Conservation (phyloP, 2,888 invertebrate genomes). For the Drepana falcataria region DNA sequence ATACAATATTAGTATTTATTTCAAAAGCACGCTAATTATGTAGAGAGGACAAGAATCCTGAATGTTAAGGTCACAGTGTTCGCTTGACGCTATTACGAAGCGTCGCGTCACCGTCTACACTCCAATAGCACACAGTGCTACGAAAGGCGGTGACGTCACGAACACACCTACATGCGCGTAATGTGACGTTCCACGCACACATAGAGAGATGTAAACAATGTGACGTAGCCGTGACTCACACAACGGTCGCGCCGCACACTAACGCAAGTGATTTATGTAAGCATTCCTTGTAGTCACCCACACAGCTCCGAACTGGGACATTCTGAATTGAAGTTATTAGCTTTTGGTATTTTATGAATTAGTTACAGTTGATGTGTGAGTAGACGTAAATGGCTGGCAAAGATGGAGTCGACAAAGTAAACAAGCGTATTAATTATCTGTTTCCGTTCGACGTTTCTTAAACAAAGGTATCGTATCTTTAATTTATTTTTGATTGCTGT, state of each 20-base stretch:
- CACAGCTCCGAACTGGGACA: background rate
- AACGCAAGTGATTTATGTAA: slow-evolving; percentile 63
- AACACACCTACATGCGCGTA: slow-evolving; percentile 33
- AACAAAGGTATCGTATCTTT: no score
- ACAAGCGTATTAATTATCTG: background rate
- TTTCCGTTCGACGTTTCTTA: background rate
- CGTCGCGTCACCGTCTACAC: background rate
- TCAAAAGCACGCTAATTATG: slow-evolving; percentile 27
- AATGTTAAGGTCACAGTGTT: slow-evolving; percentile 78
- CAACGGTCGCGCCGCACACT: slow-evolving; percentile 48
- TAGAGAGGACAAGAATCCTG: slow-evolving; percentile 54
- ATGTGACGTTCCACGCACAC: slow-evolving; percentile 53
- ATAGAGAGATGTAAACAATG: slow-evolving; percentile 63
- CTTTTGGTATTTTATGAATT: background rate
- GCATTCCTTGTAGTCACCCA: slow-evolving; percentile 55
- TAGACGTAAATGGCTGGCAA: background rate
- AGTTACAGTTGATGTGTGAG: background rate
- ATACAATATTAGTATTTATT: slow-evolving; percentile 3
- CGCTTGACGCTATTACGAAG: slow-evolving; percentile 38
- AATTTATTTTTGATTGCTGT: no score
- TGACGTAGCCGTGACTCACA: slow-evolving; percentile 71
- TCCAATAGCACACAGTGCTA: slow-evolving; percentile 3
- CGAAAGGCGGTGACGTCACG: slow-evolving; percentile 9
- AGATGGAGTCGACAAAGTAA: background rate
- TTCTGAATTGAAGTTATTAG: background rate